Percentiles rank a stretch among this genome's conserved stretches.
phyloP scores from a whole-genome alignment of 2,888 invertebrate species.

The Heliconius charithonia region DNA sequence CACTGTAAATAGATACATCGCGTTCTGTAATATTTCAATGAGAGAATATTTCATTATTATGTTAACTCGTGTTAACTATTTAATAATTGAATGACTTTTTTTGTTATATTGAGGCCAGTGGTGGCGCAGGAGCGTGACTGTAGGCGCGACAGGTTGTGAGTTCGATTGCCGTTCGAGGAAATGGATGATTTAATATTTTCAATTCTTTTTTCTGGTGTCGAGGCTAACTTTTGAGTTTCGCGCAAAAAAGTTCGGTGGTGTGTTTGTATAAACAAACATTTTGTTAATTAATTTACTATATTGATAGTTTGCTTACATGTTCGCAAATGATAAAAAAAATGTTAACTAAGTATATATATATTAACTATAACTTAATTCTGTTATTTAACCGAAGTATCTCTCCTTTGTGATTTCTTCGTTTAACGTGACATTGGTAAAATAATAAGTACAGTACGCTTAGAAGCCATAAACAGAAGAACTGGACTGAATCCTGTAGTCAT shows the following conservation, averaged over 20 bases:
- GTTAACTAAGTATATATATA: background rate
- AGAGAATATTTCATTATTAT: background rate
- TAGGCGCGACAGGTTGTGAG: too few species aligned
- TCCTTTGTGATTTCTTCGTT: background rate
- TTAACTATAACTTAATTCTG: background rate
- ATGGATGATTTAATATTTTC: too few species aligned
- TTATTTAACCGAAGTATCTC: background rate
- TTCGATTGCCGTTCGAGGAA: too few species aligned
- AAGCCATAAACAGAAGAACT: conserved; percentile 17
- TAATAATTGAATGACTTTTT: background rate
- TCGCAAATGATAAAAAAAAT: background rate
- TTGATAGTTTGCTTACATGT: background rate
- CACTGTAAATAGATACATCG: conserved; percentile 29
- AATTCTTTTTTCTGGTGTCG: too few species aligned
- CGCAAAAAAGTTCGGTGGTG: too few species aligned
- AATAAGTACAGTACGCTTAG: background rate
- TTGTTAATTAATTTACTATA: too few species aligned
- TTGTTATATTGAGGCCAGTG: too few species aligned
- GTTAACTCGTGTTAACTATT: background rate
- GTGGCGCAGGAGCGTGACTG: too few species aligned
- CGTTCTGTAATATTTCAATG: background rate
- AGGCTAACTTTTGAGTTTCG: too few species aligned
- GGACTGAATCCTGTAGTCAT: background rate
- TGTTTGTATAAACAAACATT: too few species aligned
- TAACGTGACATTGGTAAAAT: conserved; percentile 9